Conservation (phyloP, 2,113 vertebrate species). For the Platysteira castanea region DNA sequence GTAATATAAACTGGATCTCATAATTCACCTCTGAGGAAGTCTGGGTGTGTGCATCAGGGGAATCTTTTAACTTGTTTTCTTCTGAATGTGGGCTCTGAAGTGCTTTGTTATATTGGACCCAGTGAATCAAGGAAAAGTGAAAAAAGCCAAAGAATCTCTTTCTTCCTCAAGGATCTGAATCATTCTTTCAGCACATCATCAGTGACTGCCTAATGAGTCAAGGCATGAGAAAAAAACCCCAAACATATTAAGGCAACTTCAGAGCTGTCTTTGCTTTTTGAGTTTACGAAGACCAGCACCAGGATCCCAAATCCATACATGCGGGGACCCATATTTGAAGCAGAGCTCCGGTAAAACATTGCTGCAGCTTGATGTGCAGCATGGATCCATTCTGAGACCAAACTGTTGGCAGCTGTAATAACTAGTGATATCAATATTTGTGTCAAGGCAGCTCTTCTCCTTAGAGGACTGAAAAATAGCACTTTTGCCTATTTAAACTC, state of each 20-base stretch:
- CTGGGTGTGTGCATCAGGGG: neutral
- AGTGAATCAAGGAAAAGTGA: neutral
- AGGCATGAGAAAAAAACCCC: neutral
- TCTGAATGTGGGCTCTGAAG: neutral
- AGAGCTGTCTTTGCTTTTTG: neutral
- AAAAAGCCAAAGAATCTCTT: neutral
- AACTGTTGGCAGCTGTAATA: neutral
- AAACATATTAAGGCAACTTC: neutral
- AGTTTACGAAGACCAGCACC: neutral
- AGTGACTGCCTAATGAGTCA: neutral
- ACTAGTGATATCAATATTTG: constrained; percentile 25
- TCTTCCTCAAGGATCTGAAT: neutral
- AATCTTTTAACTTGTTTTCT: neutral
- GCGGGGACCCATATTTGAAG: neutral
- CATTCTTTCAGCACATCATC: neutral
- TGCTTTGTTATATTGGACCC: neutral
- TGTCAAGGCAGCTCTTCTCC: neutral
- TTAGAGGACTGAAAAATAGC: neutral
- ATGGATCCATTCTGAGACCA: neutral
- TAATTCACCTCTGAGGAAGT: neutral
- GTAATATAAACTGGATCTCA: neutral
- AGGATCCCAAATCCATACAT: neutral
- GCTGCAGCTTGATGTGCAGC: neutral
- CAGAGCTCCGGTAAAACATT: neutral
- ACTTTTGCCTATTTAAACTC: neutral